A percentile compares a stretch with the other conserved stretches of the same genome.
phyloP scores from a whole-genome alignment of 1,140 invertebrate species.

The Prorops nasuta region DNA sequence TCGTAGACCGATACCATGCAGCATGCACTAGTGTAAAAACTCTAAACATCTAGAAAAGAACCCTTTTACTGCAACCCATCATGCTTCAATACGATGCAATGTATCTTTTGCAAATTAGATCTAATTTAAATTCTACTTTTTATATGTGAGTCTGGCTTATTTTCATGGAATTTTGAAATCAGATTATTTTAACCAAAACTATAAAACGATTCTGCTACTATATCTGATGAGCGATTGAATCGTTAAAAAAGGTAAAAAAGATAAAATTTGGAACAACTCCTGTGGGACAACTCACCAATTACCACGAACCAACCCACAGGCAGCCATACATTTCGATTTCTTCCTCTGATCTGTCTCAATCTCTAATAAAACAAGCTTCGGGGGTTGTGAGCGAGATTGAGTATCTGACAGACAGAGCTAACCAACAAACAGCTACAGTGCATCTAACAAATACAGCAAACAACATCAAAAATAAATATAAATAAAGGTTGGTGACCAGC shows the following conservation, averaged over 20 bases:
- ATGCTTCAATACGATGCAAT: conserved; percentile 5
- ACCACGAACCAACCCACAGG: conserved; percentile 55
- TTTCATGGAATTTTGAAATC: conserved; percentile 52
- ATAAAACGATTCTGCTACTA: neutral
- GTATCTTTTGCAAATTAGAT: neutral
- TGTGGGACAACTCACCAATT: conserved; percentile 55
- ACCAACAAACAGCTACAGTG: conserved; percentile 59
- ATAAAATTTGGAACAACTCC: conserved; percentile 51
- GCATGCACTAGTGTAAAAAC: conserved; percentile 14
- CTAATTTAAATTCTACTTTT: conserved; percentile 1
- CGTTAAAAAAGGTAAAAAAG: conserved; percentile 23
- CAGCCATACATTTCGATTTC: conserved; percentile 54
- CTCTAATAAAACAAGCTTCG: conserved; percentile 56
- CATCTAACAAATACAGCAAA: conserved; percentile 59
- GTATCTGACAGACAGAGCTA: conserved; percentile 56
- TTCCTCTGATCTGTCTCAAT: conserved; percentile 54
- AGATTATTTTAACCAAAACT: conserved; percentile 7
- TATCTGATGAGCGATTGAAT: conserved; percentile 4
- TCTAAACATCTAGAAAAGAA: too few species aligned
- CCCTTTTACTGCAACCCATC: too few species aligned
- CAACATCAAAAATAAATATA: conserved; percentile 56
- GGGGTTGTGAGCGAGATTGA: conserved; percentile 52
- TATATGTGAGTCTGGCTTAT: conserved; percentile 44
- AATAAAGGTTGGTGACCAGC: conserved; percentile 46
- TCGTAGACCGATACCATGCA: too few species aligned